Evolutionary conservation across 1,140 invertebrate genomes (phyloP).

Genomic region (Elysia chlorotica): DNA sequence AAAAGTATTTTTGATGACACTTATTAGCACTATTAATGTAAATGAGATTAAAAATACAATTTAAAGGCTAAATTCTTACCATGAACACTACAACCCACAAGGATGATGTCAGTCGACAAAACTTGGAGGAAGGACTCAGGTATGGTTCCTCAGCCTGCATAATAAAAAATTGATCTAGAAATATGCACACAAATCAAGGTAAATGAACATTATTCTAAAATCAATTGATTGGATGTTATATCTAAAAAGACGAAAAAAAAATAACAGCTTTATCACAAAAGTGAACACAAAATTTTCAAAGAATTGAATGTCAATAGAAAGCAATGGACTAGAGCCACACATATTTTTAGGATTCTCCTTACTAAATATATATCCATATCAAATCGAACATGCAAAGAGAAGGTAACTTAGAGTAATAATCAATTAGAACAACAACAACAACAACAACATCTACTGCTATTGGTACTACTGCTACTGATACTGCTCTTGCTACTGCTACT

Average conservation of each 20-base stretch:
- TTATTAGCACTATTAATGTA: not conserved
- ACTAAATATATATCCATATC: too few relatives aligned
- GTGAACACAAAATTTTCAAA: too few relatives aligned
- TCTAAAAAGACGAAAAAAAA: not conserved
- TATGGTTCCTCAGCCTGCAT: slow-evolving; percentile 57
- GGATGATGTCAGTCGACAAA: slow-evolving; percentile 43
- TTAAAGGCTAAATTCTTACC: slow-evolving; percentile 36
- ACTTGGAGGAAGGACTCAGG: slow-evolving; percentile 41
- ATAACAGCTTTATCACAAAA: too few relatives aligned
- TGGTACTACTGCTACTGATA: slow-evolving; percentile 12
- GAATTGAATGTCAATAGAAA: too few relatives aligned
- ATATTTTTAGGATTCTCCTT: too few relatives aligned
- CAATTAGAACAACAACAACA: too few relatives aligned
- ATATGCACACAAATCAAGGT: too few relatives aligned
- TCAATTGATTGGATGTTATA: not conserved
- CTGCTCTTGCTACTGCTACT: slow-evolving; percentile 11
- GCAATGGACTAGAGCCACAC: too few relatives aligned
- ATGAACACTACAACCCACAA: slow-evolving; percentile 55
- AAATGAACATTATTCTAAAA: not conserved
- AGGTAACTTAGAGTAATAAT: too few relatives aligned
- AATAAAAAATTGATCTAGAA: too few relatives aligned
- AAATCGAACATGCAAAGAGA: too few relatives aligned
- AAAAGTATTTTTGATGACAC: too few relatives aligned
- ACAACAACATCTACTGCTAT: slow-evolving; percentile 6
- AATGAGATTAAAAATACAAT: not conserved